A percentile compares a stretch with the other conserved stretches of the same genome.
Conservation (phyloP, 2,113 vertebrate genomes). For the Indicator maculatus region DNA sequence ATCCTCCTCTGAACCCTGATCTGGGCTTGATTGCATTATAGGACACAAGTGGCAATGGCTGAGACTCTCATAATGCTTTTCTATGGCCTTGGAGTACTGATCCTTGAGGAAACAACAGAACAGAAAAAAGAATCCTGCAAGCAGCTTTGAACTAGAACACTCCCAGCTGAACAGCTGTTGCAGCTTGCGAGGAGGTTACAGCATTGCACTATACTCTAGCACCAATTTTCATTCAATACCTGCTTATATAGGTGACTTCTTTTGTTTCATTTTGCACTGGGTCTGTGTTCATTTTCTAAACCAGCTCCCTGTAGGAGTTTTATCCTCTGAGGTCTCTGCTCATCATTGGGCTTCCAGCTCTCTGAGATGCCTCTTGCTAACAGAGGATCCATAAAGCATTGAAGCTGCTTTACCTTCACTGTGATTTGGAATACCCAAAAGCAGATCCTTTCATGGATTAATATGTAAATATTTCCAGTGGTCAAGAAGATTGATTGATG, state of each 20-base stretch:
- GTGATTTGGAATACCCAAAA: neutral
- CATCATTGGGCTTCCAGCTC: neutral
- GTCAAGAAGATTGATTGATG: neutral
- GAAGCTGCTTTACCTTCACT: neutral
- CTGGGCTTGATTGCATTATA: neutral
- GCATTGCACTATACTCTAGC: rapidly evolving
- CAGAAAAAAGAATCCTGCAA: neutral
- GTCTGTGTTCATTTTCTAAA: neutral
- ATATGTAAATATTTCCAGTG: neutral
- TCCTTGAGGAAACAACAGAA: rapidly evolving
- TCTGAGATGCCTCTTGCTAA: neutral
- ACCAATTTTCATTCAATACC: neutral
- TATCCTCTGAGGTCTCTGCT: neutral
- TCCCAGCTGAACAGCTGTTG: neutral
- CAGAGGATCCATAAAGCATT: neutral
- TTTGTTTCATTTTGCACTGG: neutral
- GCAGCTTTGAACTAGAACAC: neutral
- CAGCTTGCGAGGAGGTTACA: neutral
- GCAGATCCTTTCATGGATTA: neutral
- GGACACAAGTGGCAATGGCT: neutral
- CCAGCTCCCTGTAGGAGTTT: neutral
- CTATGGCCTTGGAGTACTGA: neutral
- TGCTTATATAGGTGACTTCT: neutral
- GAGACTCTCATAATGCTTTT: neutral
- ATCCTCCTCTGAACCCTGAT: neutral